Conservation (phyloP, 2,888 invertebrate genomes). For the Melinopterus prodromus region DNA sequence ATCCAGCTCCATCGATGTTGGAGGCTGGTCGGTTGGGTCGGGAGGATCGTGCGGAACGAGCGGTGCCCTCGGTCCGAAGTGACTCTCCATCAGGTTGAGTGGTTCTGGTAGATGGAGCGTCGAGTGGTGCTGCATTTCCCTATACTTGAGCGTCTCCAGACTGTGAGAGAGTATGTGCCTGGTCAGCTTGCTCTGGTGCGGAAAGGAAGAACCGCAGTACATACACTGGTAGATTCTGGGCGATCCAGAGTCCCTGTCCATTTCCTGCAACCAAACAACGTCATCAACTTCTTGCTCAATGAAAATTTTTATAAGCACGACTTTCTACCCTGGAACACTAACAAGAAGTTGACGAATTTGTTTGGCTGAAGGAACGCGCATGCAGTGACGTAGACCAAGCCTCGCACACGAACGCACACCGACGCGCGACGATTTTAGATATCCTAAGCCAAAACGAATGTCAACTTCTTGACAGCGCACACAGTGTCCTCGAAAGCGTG, state of each 20-base stretch:
- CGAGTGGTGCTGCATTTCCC: constrained; percentile 72
- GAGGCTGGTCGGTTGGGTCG: constrained; percentile 63
- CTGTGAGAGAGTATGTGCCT: constrained; percentile 90
- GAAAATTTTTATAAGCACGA: constrained; percentile 1
- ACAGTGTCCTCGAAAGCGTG: background rate
- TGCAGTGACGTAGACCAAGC: background rate
- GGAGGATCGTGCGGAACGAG: constrained; percentile 58
- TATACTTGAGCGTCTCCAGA: constrained; percentile 86
- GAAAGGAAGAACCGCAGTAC: constrained; percentile 89
- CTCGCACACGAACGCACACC: background rate
- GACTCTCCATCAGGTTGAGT: constrained; percentile 54
- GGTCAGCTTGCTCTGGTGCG: constrained; percentile 90
- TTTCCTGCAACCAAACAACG: constrained; percentile 92
- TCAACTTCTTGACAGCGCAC: constrained; percentile 87
- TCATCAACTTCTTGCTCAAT: constrained; percentile 88
- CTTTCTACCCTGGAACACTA: constrained; percentile 50
- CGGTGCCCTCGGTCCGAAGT: constrained; percentile 56
- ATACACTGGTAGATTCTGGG: constrained; percentile 80
- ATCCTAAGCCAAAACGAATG: constrained; percentile 85
- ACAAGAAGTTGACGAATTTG: constrained; percentile 86
- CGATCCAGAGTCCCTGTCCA: constrained; percentile 67
- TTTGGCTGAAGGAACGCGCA: constrained; percentile 65
- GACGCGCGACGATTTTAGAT: background rate
- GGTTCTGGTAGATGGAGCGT: constrained; percentile 60
- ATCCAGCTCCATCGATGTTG: constrained; percentile 67